These are phyloP conservation scores for Trichogramma pretiosum DNA, from an alignment of 1,140 invertebrate genomes.

Conservation along the genomic window DNA sequence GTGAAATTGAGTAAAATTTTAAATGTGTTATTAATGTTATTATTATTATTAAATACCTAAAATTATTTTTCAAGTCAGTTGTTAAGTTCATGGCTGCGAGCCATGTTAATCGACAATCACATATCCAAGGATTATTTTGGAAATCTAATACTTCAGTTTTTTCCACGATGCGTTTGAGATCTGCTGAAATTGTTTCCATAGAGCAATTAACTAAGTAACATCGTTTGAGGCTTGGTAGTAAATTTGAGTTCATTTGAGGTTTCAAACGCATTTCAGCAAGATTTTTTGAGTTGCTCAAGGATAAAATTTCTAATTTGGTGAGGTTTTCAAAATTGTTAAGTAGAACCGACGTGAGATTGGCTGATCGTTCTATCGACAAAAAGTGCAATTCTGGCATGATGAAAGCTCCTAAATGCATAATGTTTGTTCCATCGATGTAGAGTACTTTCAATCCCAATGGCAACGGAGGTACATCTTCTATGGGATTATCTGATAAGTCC, in stretches of 20 bases:
- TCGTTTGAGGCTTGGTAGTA: constrained; percentile 32
- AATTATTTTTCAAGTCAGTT: constrained; percentile 26
- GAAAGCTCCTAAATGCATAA: constrained; percentile 25
- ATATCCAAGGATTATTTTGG: constrained; percentile 42
- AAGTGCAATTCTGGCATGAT: constrained; percentile 28
- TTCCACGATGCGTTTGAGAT: constrained; percentile 33
- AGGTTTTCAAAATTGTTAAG: constrained; percentile 39
- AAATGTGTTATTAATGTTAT: too few relatives aligned
- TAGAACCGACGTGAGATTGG: constrained; percentile 27
- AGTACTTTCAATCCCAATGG: constrained; percentile 28
- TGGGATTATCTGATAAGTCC: constrained; percentile 37
- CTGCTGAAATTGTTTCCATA: constrained; percentile 25
- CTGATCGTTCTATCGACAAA: constrained; percentile 33
- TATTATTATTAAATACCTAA: constrained; percentile 29
- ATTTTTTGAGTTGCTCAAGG: constrained; percentile 26
- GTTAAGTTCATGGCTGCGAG: constrained; percentile 28
- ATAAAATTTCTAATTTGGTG: constrained; percentile 30
- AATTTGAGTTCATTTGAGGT: constrained; percentile 16
- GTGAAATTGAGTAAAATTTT: too few relatives aligned
- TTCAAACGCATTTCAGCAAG: constrained; percentile 25
- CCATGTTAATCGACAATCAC: constrained; percentile 43
- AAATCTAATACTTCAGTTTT: constrained; percentile 32
- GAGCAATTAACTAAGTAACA: constrained; percentile 31
- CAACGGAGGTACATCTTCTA: constrained; percentile 30
- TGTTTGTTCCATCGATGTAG: constrained; percentile 35